phyloP scores from a whole-genome alignment of 2,797 vertebrate species.

The Coendou prehensilis region DNA sequence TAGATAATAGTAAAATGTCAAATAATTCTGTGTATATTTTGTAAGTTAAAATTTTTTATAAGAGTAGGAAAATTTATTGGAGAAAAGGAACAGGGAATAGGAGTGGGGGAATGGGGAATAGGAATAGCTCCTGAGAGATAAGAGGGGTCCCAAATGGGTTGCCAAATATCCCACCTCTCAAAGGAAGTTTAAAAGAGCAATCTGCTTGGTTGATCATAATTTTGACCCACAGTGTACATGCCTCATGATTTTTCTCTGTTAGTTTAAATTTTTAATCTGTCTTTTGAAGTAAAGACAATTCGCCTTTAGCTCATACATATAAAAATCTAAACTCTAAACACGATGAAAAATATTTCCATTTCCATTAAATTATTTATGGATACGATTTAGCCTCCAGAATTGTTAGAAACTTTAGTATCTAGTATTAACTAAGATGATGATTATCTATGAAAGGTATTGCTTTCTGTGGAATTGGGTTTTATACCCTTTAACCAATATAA shows the following conservation, averaged over 20 bases:
- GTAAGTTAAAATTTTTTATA: background rate
- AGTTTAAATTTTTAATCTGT: slow-evolving; percentile 32
- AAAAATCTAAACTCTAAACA: background rate
- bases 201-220: background rate
- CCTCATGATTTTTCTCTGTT: background rate
- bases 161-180: too few relatives aligned
- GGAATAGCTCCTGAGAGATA: too few relatives aligned
- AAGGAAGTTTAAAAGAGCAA: background rate
- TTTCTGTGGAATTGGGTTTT: slow-evolving; percentile 28
- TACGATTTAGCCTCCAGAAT: background rate
- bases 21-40: slow-evolving; percentile 16
- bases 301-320: background rate
- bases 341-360: background rate
- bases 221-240: background rate
- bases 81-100: background rate
- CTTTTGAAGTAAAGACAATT: slow-evolving; percentile 22
- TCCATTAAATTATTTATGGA: background rate
- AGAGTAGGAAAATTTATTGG: background rate
- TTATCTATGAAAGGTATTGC: background rate
- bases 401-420: background rate
- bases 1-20: slow-evolving; percentile 2
- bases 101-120: background rate
- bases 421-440: background rate
- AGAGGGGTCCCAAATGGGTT: too few relatives aligned
- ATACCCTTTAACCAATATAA: background rate